These are phyloP conservation scores for Chloroclysta siterata DNA, from an alignment of 2,888 invertebrate species.

Conservation along the genomic window DNA sequence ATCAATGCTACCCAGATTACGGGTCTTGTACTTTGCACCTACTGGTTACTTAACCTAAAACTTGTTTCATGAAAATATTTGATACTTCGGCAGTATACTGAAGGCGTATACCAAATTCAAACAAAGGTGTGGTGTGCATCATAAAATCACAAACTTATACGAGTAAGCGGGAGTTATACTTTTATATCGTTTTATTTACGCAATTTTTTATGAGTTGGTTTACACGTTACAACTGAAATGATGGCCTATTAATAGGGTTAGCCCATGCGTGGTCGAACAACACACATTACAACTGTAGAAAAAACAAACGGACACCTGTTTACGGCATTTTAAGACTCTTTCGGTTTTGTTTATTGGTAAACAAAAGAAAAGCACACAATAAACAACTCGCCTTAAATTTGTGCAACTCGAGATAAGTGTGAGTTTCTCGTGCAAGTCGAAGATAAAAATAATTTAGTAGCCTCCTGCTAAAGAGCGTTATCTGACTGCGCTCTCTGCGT, in stretches of 20 bases:
- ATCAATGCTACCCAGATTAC: conserved; percentile 48
- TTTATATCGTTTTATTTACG: neutral
- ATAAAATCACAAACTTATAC: neutral
- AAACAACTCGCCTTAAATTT: conserved; percentile 44
- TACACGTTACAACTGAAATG: neutral
- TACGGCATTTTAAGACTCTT: neutral
- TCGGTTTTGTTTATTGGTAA: neutral
- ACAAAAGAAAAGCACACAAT: conserved; percentile 18
- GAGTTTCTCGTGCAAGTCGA: conserved; percentile 57
- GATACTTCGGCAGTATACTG: neutral
- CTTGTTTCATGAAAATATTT: neutral
- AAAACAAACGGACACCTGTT: neutral
- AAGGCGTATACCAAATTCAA: neutral
- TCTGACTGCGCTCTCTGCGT: conserved; percentile 57
- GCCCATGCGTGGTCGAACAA: neutral
- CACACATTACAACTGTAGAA: neutral
- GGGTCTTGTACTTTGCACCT: conserved; percentile 4
- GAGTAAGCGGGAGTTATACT: neutral
- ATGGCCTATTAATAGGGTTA: neutral
- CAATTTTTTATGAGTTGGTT: neutral
- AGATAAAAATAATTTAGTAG: conserved; percentile 78
- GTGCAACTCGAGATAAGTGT: conserved; percentile 53
- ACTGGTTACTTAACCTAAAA: neutral
- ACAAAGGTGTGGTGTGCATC: conserved; percentile 3
- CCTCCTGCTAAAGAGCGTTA: conserved; percentile 62